A percentile compares a stretch with the other conserved stretches of the same genome.
Conservation (phyloP, 2,113 vertebrate genomes). For the Hippocampus barbouri region DNA sequence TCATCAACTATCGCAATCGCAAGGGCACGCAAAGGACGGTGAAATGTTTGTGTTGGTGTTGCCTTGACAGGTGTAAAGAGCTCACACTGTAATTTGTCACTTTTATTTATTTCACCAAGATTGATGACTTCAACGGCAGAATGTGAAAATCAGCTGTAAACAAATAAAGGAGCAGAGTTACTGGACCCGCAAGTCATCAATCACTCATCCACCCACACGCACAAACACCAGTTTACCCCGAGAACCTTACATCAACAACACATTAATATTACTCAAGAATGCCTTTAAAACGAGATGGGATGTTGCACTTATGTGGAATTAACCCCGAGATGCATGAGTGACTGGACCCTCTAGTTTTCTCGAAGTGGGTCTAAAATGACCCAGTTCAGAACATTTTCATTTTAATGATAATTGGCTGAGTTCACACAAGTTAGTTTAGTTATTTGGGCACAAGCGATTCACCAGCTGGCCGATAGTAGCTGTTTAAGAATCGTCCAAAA, state of each 20-base stretch:
- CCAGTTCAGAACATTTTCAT: not conserved
- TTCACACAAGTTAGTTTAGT: too few relatives aligned
- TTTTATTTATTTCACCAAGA: constrained; percentile 34
- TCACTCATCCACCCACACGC: not conserved
- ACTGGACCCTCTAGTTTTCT: not conserved
- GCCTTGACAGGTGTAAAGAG: constrained; percentile 14
- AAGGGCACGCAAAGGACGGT: constrained; percentile 11
- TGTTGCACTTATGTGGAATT: not conserved
- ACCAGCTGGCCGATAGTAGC: too few relatives aligned
- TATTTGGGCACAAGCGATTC: too few relatives aligned
- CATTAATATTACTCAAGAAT: not conserved
- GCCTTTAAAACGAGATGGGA: not conserved
- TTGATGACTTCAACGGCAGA: constrained; percentile 3
- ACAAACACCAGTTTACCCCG: not conserved
- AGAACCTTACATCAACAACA: not conserved
- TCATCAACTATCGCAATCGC: constrained; percentile 24
- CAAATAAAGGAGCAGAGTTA: constrained; percentile 15
- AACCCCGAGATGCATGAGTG: not conserved
- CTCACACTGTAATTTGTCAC: constrained; percentile 22
- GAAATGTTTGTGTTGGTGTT: constrained; percentile 7
- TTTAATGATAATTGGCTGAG: not conserved
- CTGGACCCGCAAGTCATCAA: constrained; percentile 18
- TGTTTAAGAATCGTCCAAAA: not conserved
- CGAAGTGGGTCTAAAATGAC: not conserved
- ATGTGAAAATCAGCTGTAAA: constrained; percentile 25